These are phyloP conservation scores for Hycleus cichorii DNA, from an alignment of 1,140 invertebrate species.

Conservation along the genomic window DNA sequence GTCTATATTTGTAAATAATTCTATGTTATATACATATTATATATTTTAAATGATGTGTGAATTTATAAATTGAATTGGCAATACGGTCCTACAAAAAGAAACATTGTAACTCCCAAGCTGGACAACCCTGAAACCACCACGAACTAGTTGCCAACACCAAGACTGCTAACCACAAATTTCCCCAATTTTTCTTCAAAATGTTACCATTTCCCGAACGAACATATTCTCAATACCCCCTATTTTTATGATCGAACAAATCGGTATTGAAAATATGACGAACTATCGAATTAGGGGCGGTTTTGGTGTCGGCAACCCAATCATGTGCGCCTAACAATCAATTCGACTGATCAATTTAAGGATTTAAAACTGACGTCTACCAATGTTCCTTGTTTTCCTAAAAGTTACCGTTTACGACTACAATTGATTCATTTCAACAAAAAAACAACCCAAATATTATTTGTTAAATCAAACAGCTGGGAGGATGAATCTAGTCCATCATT, in stretches of 20 bases:
- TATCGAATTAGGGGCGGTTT: no score
- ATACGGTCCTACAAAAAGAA: conserved; percentile 33
- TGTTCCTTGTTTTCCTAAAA: conserved; percentile 17
- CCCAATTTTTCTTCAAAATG: no score
- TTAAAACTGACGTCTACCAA: background rate
- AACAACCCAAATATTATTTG: background rate
- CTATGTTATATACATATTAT: conserved; percentile 31
- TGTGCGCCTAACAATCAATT: no score
- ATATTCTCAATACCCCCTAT: no score
- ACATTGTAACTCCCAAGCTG: conserved; percentile 22
- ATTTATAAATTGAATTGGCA: conserved; percentile 38
- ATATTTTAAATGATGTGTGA: conserved; percentile 40
- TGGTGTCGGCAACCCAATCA: no score
- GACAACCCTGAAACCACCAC: no score
- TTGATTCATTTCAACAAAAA: background rate
- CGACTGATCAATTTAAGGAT: no score
- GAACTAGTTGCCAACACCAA: no score
- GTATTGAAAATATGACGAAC: no score
- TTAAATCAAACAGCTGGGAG: conserved; percentile 24
- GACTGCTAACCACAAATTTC: no score
- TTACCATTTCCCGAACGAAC: no score
- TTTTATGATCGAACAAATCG: no score
- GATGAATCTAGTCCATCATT: conserved; percentile 37
- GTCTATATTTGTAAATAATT: conserved; percentile 39
- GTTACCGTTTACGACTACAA: conserved; percentile 8